Percentiles rank a stretch among this genome's conserved stretches.
These are phyloP conservation scores for Scaptomyza graminum DNA, from an alignment of 1,140 invertebrate genomes.

Conservation along the genomic window DNA sequence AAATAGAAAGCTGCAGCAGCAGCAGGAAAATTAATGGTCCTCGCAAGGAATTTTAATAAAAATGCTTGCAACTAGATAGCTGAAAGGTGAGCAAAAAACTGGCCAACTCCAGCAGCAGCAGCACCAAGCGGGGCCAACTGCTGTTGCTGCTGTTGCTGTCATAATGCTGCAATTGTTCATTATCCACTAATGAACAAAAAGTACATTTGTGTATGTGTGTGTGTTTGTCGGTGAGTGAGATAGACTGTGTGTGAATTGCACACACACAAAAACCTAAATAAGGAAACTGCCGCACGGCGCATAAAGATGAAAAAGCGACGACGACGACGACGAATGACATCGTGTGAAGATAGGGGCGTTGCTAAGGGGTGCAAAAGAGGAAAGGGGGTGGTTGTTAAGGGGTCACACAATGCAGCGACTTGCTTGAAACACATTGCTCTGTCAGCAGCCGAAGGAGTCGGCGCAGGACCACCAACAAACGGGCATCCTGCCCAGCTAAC, in stretches of 20 bases:
- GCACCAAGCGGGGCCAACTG: neutral
- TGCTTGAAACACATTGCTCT: slow-evolving; percentile 71
- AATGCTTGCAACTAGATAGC: slow-evolving; percentile 75
- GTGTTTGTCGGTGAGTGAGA: too few relatives aligned
- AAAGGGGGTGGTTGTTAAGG: neutral
- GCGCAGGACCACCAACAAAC: slow-evolving; percentile 28
- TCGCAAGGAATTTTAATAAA: slow-evolving; percentile 80
- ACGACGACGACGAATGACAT: slow-evolving; percentile 47
- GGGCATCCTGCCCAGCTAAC: slow-evolving; percentile 29
- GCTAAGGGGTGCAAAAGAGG: neutral
- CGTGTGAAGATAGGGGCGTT: slow-evolving; percentile 3
- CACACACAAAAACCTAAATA: slow-evolving; percentile 76
- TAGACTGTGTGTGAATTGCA: slow-evolving; percentile 53
- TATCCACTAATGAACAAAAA: slow-evolving; percentile 83
- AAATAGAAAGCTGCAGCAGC: slow-evolving; percentile 27
- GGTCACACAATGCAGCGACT: slow-evolving; percentile 26
- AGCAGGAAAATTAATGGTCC: slow-evolving; percentile 80
- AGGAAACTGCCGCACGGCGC: slow-evolving; percentile 75
- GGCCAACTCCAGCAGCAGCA: slow-evolving; percentile 55
- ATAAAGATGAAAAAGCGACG: slow-evolving; percentile 71
- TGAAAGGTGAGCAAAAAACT: slow-evolving; percentile 71
- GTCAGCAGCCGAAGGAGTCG: slow-evolving; percentile 64
- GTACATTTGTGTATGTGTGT: slow-evolving; percentile 50
- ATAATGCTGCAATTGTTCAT: slow-evolving; percentile 82
- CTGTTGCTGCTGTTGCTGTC: slow-evolving; percentile 62